Percentiles rank a stretch among this genome's conserved stretches.
phyloP scores from a whole-genome alignment of 2,113 vertebrate genomes.

The Pomatostomus ruficeps region DNA sequence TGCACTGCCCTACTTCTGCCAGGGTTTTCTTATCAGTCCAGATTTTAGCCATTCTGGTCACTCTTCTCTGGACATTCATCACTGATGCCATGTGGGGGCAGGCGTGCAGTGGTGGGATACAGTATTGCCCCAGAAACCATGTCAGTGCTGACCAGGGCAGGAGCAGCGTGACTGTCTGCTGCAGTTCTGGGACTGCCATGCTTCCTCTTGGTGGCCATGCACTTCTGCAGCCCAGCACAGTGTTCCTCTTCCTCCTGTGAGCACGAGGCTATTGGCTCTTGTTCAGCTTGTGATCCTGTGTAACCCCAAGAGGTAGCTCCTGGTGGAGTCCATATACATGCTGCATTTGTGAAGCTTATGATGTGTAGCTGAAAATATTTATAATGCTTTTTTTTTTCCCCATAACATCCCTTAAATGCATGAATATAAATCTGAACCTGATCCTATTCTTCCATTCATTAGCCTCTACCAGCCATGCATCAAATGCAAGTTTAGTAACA shows the following conservation, averaged over 20 bases:
- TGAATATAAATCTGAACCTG: neutral
- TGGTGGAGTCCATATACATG: neutral
- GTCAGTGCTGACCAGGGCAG: neutral
- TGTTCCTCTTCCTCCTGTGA: neutral
- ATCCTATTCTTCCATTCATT: neutral
- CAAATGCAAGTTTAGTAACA: neutral
- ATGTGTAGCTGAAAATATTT: neutral
- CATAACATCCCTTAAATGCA: neutral
- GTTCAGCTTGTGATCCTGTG: neutral
- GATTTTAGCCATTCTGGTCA: neutral
- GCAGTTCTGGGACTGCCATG: rapidly evolving
- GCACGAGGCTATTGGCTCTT: rapidly evolving
- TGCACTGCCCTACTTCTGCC: neutral
- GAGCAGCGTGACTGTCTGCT: rapidly evolving
- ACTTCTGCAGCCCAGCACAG: neutral
- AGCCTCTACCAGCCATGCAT: neutral
- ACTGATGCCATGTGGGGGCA: neutral
- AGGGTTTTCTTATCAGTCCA: neutral
- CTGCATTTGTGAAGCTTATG: neutral
- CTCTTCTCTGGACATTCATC: neutral
- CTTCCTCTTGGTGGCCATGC: neutral
- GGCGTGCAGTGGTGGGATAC: rapidly evolving
- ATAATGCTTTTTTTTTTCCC: neutral
- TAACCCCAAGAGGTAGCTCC: neutral
- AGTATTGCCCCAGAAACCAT: neutral